A percentile compares a stretch with the other conserved stretches of the same genome.
phyloP scores from a whole-genome alignment of 2,888 invertebrate genomes.

The Diaphora mendica region DNA sequence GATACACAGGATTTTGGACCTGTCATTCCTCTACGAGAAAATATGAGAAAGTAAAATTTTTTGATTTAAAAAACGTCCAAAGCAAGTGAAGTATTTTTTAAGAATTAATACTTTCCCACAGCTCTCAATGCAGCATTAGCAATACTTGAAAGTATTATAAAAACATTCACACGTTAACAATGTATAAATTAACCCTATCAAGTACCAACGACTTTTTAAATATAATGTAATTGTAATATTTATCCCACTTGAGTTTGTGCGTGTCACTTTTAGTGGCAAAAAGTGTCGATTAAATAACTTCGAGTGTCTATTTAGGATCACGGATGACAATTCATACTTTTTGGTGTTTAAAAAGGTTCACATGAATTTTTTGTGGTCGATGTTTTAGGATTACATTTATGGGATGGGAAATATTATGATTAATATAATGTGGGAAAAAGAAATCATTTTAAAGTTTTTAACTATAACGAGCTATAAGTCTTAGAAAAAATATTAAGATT shows the following conservation, averaged over 20 bases:
- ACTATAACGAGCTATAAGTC: too few species aligned
- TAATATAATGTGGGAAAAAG: not conserved
- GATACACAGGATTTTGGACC: too few species aligned
- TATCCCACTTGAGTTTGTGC: conserved; percentile 75
- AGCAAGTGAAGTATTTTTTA: too few species aligned
- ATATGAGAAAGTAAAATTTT: too few species aligned
- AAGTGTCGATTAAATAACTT: conserved; percentile 43
- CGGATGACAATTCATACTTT: conserved; percentile 43
- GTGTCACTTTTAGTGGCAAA: conserved; percentile 68
- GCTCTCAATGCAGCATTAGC: not conserved
- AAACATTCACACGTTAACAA: conserved; percentile 42
- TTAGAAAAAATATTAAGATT: too few species aligned
- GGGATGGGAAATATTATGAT: not conserved
- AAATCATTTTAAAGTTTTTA: too few species aligned
- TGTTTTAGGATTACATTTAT: not conserved
- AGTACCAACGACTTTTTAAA: conserved; percentile 58
- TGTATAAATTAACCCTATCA: conserved; percentile 45
- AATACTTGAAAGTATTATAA: conserved; percentile 7
- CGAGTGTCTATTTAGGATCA: conserved; percentile 63
- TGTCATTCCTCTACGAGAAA: too few species aligned
- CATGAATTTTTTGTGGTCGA: conserved; percentile 25
- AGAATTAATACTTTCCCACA: conserved; percentile 1
- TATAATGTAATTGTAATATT: conserved; percentile 63
- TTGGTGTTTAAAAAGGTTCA: conserved; percentile 36
- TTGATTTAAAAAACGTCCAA: too few species aligned